A percentile compares a stretch with the other conserved stretches of the same genome.
Evolutionary conservation across 2,888 invertebrate genomes (phyloP).

Genomic region (Strigamia maritima): DNA sequence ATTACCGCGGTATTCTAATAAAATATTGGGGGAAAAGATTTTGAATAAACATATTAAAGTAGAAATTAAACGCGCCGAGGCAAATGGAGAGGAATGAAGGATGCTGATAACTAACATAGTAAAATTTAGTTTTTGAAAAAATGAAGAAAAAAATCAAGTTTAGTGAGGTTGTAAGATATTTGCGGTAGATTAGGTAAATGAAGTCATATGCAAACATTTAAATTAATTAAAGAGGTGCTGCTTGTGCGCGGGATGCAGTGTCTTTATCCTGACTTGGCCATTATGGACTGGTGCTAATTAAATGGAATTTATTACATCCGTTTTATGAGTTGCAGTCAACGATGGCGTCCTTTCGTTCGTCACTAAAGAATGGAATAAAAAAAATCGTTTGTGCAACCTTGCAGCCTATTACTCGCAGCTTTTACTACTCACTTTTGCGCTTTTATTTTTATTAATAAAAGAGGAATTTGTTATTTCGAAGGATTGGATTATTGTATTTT

Average conservation of each 20-base stretch:
- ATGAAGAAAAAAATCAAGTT: not conserved
- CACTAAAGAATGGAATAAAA: not conserved
- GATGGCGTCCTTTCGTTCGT: conserved; percentile 18
- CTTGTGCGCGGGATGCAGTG: not conserved
- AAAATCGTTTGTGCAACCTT: conserved; percentile 16
- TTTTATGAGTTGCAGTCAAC: conserved; percentile 24
- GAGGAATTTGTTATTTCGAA: not conserved
- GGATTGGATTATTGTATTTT: not conserved
- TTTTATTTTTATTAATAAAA: conserved; percentile 22
- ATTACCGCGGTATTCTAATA: too few species aligned
- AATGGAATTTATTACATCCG: conserved; percentile 12
- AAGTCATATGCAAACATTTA: not conserved
- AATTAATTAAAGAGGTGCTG: conserved; percentile 29
- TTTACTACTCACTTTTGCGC: conserved; percentile 16
- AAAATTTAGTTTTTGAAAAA: not conserved
- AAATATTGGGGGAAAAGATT: not conserved
- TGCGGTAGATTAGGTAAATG: conserved; percentile 20
- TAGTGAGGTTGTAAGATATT: not conserved
- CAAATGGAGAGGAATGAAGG: not conserved
- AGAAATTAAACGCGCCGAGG: not conserved
- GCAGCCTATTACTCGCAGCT: not conserved
- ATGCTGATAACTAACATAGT: not conserved
- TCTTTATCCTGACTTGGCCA: not conserved
- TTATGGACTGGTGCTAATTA: conserved; percentile 26
- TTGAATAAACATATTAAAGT: not conserved